A percentile compares a stretch with the other conserved stretches of the same genome.
phyloP scores from a whole-genome alignment of 1,140 invertebrate genomes.

The Drosophila gunungcola region DNA sequence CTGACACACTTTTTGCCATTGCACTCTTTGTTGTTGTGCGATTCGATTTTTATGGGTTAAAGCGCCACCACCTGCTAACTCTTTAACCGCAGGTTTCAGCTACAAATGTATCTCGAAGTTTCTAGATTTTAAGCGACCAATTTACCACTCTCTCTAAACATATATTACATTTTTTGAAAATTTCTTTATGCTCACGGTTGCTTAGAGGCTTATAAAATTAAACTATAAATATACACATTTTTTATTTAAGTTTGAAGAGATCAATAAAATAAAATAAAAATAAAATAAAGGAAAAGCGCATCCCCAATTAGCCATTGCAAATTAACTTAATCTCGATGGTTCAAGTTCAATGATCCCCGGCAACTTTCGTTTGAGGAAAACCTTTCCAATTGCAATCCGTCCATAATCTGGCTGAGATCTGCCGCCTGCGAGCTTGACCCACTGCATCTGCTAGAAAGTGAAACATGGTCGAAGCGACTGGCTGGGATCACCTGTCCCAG shows the following conservation, averaged over 20 bases:
- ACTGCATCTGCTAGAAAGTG: conserved; percentile 46
- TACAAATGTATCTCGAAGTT: conserved; percentile 13
- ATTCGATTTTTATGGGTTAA: conserved; percentile 63
- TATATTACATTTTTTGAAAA: background rate
- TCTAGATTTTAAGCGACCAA: background rate
- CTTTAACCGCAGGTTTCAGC: conserved; percentile 1
- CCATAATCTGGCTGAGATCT: conserved; percentile 24
- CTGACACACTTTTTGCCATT: conserved; percentile 41
- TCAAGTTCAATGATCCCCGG: conserved; percentile 20
- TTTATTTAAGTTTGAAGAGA: no score
- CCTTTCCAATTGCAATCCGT: conserved; percentile 45
- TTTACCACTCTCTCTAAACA: background rate
- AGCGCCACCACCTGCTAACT: conserved; percentile 8
- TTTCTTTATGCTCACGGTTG: background rate
- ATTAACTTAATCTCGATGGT: background rate
- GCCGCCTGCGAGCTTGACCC: conserved; percentile 23
- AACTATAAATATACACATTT: no score
- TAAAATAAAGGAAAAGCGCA: no score
- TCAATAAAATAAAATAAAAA: no score
- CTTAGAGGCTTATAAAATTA: no score
- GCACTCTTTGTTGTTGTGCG: conserved; percentile 31
- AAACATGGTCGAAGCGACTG: conserved; percentile 19
- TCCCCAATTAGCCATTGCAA: no score
- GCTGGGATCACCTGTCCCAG: conserved; percentile 13
- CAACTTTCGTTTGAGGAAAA: conserved; percentile 41